Base-by-base conservation (phyloP, 2,113 vertebrate species). In the Passer domesticus region DNA sequence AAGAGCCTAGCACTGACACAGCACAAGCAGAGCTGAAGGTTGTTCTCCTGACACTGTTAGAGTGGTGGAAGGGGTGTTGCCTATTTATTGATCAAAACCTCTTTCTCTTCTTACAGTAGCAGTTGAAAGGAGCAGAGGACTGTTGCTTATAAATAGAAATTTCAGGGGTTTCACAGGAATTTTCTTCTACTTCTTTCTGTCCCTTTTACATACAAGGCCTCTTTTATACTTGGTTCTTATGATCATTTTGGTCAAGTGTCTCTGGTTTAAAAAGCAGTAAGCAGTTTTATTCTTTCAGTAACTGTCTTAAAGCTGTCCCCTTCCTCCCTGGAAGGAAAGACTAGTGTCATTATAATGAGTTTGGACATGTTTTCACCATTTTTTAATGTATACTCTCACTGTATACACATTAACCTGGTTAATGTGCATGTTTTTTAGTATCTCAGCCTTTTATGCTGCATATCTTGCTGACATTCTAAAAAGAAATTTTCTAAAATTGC, bases 341-440 rank as follows among this genome's bases (percentile, higher is more conserved):
- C 21, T 33, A 87, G 28, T 30, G 7, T 78, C 50, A 33, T 66
- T 53, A 47, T 64, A 83, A 58, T 63, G 50, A 86, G 68, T 73
- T 89, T 60, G 56, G 62, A 68, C 35, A 35, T 87, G 7, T 52
- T 91, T 87, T 52, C 82, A 89, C n/a, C 21, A 3, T 83, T 89
- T 90, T 86, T 83, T 23, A 31, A 83, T 80, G 24, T 43, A 60
- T 66, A 58, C 24, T 92, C n/a, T 79, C 86, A 56, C 35, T 58
- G 35, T 88, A 67, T 70, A 60, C 64, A 76, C 70, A 87, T 95
- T 89, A 92, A 89, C 49, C 50, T 20, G 21, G 44, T 87, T 93
- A 92, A 94, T 90, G 64, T 92, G 80, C 67, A 46, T 59, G 35
- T 64, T 87, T 94, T 94, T 5, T 93, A 89, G 17, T 72, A 55